Evolutionary conservation across 2,888 invertebrate genomes (phyloP), one percentile per base, ranked within the genome.

Genomic region (Trissolcus japonicus): DNA sequence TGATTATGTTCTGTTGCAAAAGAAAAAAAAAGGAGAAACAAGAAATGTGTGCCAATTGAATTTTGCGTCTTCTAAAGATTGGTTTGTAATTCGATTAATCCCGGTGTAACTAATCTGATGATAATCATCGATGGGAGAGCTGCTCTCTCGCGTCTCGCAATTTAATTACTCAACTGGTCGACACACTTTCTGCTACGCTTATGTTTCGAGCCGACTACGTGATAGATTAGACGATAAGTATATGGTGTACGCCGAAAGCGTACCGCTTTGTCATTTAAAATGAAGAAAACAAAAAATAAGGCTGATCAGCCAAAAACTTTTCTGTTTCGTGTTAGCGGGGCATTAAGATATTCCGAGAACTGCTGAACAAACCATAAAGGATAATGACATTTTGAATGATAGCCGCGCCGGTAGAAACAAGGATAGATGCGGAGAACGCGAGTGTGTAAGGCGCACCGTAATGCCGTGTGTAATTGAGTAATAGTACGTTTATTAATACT

Each of bases 221-320:
- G 67, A 67, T 74, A 61, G 57, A 67, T 74, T 66, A 61, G 54
- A 60, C 66, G 73, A 73, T 73, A 73, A 73, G 61, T 74, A 62
- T 74, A 74, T 54, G 62, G 59, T 74, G 40, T 25, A 57, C 51
- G 6, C 43, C 74, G 57, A 66, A 57, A 74, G 74, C 67, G 61
- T 43, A 17, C 61, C 53, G 67, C 51, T 63, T 75, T 75, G 74
- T 57, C 67, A 75, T 75, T 75, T 75, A 66, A 68, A 53, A 29
- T 2, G 29, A 29, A 11, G 7, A 35, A 35, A 35, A n/a, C n/a
- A n/a, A 35, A 55, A 16, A 43, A 35, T 62, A 19, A n/a, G n/a
- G 63, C 54, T 68, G 67, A 68, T 73, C 66, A 48, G 51, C 73
- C 43, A 53, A 60, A 56, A 60, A 56, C 57, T 48, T 65, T 65